phyloP scores from a whole-genome alignment of 2,888 invertebrate species.

The Hylaea fasciaria region DNA sequence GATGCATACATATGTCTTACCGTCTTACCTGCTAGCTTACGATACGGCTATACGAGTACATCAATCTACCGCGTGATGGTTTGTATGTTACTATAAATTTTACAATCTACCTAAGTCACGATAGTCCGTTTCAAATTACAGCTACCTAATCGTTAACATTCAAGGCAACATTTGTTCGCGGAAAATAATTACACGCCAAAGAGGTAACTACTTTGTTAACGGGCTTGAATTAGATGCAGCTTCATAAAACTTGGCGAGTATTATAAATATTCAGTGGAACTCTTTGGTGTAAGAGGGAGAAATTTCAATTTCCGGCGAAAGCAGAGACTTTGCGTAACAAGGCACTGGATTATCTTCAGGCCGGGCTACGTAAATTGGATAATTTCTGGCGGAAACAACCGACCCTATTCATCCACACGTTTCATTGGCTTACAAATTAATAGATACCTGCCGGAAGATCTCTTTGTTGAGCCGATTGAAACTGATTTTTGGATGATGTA shows the following conservation, averaged over 20 bases:
- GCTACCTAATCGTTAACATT: constrained; percentile 3
- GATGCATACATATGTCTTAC: neutral
- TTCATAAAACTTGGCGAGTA: constrained; percentile 47
- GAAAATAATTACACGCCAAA: constrained; percentile 39
- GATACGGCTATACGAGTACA: too few relatives aligned
- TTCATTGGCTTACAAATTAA: constrained; percentile 35
- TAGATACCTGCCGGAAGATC: constrained; percentile 21
- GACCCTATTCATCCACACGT: constrained; percentile 31
- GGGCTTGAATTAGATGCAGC: constrained; percentile 44
- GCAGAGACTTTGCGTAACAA: constrained; percentile 41
- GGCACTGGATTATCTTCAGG: constrained; percentile 40
- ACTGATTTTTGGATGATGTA: neutral
- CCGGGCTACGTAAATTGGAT: constrained; percentile 41
- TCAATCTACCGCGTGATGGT: neutral
- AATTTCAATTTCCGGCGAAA: constrained; percentile 42
- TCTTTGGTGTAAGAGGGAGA: constrained; percentile 40
- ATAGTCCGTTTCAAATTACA: constrained; percentile 13
- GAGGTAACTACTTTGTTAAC: constrained; percentile 44
- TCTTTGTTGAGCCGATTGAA: constrained; percentile 9
- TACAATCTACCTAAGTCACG: neutral
- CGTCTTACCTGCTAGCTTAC: too few relatives aligned
- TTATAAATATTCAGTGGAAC: constrained; percentile 49
- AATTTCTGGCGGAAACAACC: constrained; percentile 42
- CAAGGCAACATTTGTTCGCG: constrained; percentile 35
- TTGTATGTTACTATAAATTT: constrained; percentile 2